A percentile compares a stretch with the other conserved stretches of the same genome.
Conservation (phyloP, 2,888 invertebrate genomes). For the Drosophila dives region DNA sequence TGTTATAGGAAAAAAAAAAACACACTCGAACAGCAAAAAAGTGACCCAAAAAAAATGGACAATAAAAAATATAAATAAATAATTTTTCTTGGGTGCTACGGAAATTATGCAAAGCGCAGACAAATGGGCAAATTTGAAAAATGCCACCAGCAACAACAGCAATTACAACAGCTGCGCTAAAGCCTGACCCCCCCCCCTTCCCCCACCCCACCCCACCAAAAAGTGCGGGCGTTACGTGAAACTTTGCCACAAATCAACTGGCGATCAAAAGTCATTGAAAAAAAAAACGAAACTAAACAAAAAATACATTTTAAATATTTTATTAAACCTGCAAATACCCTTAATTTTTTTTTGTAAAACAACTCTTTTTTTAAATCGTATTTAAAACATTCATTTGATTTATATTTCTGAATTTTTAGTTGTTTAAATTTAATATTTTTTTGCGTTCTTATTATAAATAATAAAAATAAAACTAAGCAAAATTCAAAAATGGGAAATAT, state of each 20-base stretch:
- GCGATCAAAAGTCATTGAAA: constrained; percentile 46
- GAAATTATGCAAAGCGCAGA: constrained; percentile 75
- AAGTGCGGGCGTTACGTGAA: constrained; percentile 39
- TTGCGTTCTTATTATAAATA: too few relatives aligned
- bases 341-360: background rate
- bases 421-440: too few relatives aligned
- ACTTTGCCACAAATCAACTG: constrained; percentile 36
- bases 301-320: background rate
- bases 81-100: constrained; percentile 48
- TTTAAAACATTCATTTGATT: background rate
- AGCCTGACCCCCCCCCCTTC: background rate
- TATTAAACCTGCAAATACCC: constrained; percentile 4
- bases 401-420: background rate
- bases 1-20: constrained; percentile 29
- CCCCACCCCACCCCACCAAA: background rate
- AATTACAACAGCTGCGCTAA: constrained; percentile 49
- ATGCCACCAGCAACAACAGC: constrained; percentile 62
- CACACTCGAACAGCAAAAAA: constrained; percentile 54
- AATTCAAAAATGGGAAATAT: too few relatives aligned
- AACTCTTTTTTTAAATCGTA: too few relatives aligned
- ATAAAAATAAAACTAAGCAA: background rate
- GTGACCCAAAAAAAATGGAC: constrained; percentile 56
- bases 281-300: constrained; percentile 18
- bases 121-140: constrained; percentile 78
- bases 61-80: constrained; percentile 59